Conservation (phyloP, 2,888 invertebrate genomes). For the Acanthosepion esculentum region DNA sequence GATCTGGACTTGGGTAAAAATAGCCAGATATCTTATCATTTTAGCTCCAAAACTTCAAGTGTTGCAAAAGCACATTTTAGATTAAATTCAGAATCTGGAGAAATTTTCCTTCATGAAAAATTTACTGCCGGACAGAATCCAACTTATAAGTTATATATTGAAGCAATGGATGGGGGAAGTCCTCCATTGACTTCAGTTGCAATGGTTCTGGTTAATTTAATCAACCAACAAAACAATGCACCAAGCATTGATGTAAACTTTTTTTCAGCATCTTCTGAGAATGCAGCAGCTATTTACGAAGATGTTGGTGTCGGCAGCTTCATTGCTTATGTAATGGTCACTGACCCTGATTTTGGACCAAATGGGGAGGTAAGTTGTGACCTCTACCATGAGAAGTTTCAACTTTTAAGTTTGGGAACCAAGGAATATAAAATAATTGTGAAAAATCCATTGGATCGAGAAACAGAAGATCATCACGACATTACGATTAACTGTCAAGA, state of each 20-base stretch:
- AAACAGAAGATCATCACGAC: not conserved
- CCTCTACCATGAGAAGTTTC: not conserved
- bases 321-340: not conserved
- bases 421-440: not conserved
- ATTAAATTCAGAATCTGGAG: not conserved
- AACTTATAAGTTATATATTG: not conserved
- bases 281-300: not conserved
- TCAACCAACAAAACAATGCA: not conserved
- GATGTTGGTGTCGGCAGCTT: not conserved
- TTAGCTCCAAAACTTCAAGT: not conserved
- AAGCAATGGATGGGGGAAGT: not conserved
- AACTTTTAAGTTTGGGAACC: not conserved
- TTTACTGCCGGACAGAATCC: not conserved
- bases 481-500: not conserved
- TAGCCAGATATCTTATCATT: slow-evolving; percentile 9
- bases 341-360: not conserved
- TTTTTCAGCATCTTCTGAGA: not conserved
- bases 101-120: not conserved
- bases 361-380: not conserved
- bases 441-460: not conserved
- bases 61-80: not conserved
- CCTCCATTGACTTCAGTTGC: not conserved
- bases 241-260: not conserved
- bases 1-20: not conserved
- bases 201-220: not conserved